Conservation (phyloP, 1,140 invertebrate genomes). For the Harlomillsia oculata region DNA sequence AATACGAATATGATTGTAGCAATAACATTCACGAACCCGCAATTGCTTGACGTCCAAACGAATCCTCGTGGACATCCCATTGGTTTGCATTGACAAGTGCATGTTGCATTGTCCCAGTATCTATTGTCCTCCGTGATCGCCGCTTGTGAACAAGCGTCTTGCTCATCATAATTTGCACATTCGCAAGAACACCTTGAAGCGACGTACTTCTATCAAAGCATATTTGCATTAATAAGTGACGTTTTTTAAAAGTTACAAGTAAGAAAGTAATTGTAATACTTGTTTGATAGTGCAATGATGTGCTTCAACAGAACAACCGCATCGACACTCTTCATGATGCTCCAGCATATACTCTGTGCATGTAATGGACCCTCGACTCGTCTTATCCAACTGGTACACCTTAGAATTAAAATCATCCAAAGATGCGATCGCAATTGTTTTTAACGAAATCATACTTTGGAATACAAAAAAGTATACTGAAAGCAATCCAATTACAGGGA, state of each 20-base stretch:
- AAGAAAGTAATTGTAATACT: background rate
- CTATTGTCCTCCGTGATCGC: background rate
- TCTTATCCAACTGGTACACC: background rate
- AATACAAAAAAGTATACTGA: background rate
- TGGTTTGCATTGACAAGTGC: constrained; percentile 1
- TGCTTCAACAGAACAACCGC: constrained; percentile 4
- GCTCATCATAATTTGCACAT: background rate
- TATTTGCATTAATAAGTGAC: background rate
- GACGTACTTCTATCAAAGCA: background rate
- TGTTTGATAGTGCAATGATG: constrained; percentile 10
- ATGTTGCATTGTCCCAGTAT: constrained; percentile 9
- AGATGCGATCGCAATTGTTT: background rate
- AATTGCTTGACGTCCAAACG: background rate
- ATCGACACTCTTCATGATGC: constrained; percentile 16
- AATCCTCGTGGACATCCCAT: constrained; percentile 1
- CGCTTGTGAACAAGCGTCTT: background rate
- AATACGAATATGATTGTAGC: background rate
- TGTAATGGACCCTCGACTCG: background rate
- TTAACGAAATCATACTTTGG: background rate
- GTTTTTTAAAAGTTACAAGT: background rate
- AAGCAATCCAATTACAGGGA: background rate
- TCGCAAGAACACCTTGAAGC: background rate
- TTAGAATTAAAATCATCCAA: background rate
- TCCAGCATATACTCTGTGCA: background rate
- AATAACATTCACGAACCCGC: background rate